These are phyloP conservation scores for Junonia oenone DNA, from an alignment of 2,888 invertebrate species.

Conservation along the genomic window DNA sequence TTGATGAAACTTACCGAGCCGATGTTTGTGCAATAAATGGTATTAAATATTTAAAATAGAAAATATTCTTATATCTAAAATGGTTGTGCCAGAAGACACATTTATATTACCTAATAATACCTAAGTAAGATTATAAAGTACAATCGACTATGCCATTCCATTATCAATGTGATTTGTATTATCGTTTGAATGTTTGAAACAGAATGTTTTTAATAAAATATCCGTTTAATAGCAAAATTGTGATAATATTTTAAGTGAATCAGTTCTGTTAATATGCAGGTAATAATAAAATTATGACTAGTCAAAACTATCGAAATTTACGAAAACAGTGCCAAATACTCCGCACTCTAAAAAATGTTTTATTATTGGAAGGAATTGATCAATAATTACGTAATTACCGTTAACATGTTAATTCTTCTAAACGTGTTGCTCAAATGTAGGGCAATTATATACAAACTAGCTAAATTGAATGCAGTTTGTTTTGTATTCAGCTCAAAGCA, in stretches of 20 bases:
- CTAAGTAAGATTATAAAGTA: slow-evolving; percentile 16
- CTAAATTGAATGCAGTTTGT: neutral
- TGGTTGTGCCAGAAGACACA: slow-evolving; percentile 47
- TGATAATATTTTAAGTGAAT: slow-evolving; percentile 37
- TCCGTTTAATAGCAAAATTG: slow-evolving; percentile 28
- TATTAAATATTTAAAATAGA: slow-evolving; percentile 28
- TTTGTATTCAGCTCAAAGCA: neutral
- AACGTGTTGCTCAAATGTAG: slow-evolving; percentile 38
- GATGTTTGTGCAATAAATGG: slow-evolving; percentile 43
- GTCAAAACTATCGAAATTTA: slow-evolving; percentile 50
- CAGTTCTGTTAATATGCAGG: slow-evolving; percentile 28
- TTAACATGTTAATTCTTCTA: slow-evolving; percentile 17
- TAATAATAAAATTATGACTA: slow-evolving; percentile 45
- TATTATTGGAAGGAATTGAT: slow-evolving; percentile 43
- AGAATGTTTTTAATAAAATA: slow-evolving; percentile 19
- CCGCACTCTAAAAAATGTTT: slow-evolving; percentile 51
- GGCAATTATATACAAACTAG: slow-evolving; percentile 30
- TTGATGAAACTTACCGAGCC: slow-evolving; percentile 54
- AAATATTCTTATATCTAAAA: slow-evolving; percentile 31
- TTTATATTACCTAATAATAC: slow-evolving; percentile 11
- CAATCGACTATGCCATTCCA: slow-evolving; percentile 43
- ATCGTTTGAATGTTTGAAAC: slow-evolving; percentile 32
- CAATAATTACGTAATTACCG: slow-evolving; percentile 24
- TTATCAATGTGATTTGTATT: slow-evolving; percentile 44
- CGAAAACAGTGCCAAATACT: slow-evolving; percentile 60